A percentile compares a stretch with the other conserved stretches of the same genome.
Conservation (phyloP, 1,140 invertebrate genomes). For the Drosophila ficusphila region DNA sequence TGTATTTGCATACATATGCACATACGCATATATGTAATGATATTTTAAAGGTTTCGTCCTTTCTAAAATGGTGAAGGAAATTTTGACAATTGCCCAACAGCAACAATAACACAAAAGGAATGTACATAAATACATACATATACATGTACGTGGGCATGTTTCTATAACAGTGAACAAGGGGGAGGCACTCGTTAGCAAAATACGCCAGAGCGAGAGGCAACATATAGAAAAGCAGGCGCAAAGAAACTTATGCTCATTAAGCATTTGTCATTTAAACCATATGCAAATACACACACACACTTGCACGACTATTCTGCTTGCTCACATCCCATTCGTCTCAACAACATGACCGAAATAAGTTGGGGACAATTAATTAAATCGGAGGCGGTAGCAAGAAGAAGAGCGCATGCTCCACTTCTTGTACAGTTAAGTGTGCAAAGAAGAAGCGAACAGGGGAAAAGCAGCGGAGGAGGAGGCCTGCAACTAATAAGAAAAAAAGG, state of each 20-base stretch:
- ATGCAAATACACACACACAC: conserved; percentile 42
- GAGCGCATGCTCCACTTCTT: conserved; percentile 73
- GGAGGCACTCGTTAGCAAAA: background rate
- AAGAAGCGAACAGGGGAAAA: conserved; percentile 22
- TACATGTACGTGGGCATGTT: conserved; percentile 29
- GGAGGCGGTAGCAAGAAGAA: conserved; percentile 26
- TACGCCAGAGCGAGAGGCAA: conserved; percentile 22
- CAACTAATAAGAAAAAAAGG: conserved; percentile 72
- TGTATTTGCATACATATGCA: too few species aligned
- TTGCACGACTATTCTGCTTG: conserved; percentile 56
- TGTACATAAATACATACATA: too few species aligned
- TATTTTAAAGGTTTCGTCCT: conserved; percentile 42
- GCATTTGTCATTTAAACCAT: conserved; percentile 72
- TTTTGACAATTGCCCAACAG: background rate
- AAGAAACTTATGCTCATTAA: conserved; percentile 77
- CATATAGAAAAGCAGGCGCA: conserved; percentile 61
- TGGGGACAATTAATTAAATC: conserved; percentile 58
- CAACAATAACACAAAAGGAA: conserved; percentile 32
- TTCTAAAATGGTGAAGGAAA: conserved; percentile 70
- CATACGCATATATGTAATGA: background rate
- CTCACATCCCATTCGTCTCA: conserved; percentile 42
- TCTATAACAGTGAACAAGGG: conserved; percentile 19
- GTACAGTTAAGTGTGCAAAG: conserved; percentile 69
- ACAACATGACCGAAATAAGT: conserved; percentile 47
- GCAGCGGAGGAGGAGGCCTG: conserved; percentile 8